Base-by-base conservation (phyloP, 2,888 invertebrate genomes). In the Cheilosia grossa region DNA sequence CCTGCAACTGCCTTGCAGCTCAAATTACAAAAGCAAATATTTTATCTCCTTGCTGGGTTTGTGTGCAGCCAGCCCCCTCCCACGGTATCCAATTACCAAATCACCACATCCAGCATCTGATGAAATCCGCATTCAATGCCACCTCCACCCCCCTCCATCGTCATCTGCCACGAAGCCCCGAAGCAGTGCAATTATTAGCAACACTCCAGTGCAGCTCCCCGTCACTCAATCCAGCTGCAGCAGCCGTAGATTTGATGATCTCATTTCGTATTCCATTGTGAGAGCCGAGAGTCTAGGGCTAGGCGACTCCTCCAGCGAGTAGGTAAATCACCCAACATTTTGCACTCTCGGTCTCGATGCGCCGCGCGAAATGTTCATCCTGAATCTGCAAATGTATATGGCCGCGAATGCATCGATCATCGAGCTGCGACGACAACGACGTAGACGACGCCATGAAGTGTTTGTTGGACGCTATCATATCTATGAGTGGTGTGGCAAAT, bases 61-160 rank as follows among this genome's bases (percentile, higher is more conserved):
- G 30, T 30, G 30, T 30, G 53, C 19, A 53, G 10, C 42, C 67
- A 44, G 33, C 73, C 64, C 83, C 58, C 73, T 63, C 66, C 66
- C 59, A 69, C 69, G 74, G 59, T 85, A 77, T 85, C 85, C 85
- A 85, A 85, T 85, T 85, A 81, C 85, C 81, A 85, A 85, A 81
- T 85, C 85, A 81, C 81, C 85, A 85, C 85, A 81, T 85, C 75
- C 72, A 81, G 85, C 70, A 85, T 81, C 81, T 85, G 85, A 85
- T 81, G 85, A 81, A 85, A 85, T 81, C 67, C 81, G 44, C 77
- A 85, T 75, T 81, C 80, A 85, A 77, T 81, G 75, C 70, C 74
- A 63, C 67, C 54, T 56, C 73, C 70, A 7, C 30, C 30, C 30
- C 27, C 49, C 80, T 64, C 80, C 82, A 56, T 75, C 75, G 64